Percentiles rank a stretch among this genome's conserved stretches.
Evolutionary conservation across 2,888 invertebrate species (phyloP).

Genomic region (Pyrrhia umbra): DNA sequence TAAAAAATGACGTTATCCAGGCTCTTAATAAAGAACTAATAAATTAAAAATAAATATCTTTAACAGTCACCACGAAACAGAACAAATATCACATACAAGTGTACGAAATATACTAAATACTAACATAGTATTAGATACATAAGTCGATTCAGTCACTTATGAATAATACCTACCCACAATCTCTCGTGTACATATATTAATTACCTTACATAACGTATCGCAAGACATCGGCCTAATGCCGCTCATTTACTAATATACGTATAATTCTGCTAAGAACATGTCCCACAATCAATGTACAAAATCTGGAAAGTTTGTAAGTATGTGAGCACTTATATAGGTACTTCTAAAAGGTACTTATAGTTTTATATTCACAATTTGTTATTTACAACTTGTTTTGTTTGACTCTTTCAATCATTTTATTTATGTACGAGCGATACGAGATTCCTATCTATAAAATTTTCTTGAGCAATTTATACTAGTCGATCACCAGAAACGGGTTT

Average conservation of each 20-base stretch:
- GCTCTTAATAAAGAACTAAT: slow-evolving; percentile 62
- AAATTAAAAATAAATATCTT: slow-evolving; percentile 57
- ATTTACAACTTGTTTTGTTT: slow-evolving; percentile 26
- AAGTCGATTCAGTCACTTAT: slow-evolving; percentile 50
- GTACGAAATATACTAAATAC: slow-evolving; percentile 47
- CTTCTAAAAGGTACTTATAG: not conserved
- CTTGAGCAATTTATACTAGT: slow-evolving; percentile 26
- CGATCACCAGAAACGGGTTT: slow-evolving; percentile 28
- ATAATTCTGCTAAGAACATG: slow-evolving; percentile 11
- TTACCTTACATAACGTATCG: not conserved
- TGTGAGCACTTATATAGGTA: not conserved
- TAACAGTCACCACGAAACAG: slow-evolving; percentile 60
- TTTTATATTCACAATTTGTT: slow-evolving; percentile 39
- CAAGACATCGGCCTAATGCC: slow-evolving; percentile 12
- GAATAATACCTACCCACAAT: slow-evolving; percentile 32
- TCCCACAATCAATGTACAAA: slow-evolving; percentile 25
- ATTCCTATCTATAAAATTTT: not conserved
- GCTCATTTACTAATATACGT: slow-evolving; percentile 18
- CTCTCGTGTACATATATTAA: slow-evolving; percentile 15
- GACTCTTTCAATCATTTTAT: slow-evolving; percentile 1
- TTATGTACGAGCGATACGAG: slow-evolving; percentile 2
- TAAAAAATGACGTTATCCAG: slow-evolving; percentile 39
- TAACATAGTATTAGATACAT: slow-evolving; percentile 46
- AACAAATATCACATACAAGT: slow-evolving; percentile 51
- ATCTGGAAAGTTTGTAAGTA: slow-evolving; percentile 2